These are phyloP conservation scores for Babylonia areolata DNA, from an alignment of 1,140 invertebrate species.

Conservation along the genomic window DNA sequence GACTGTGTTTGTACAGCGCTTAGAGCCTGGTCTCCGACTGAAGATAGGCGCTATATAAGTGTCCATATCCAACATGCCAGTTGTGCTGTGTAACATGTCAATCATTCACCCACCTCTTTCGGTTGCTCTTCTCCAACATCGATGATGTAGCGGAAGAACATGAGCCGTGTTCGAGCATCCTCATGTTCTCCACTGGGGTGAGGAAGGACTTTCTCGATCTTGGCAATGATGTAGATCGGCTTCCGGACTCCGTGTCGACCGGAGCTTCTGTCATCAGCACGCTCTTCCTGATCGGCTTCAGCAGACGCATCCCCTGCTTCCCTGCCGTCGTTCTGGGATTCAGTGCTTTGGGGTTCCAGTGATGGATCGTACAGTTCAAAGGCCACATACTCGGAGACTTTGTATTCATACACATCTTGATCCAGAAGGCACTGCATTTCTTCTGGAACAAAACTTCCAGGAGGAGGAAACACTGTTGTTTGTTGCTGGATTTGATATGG, in stretches of 20 bases:
- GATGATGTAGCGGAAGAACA: conserved; percentile 12
- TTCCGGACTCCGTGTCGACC: neutral
- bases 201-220: neutral
- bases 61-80: too few species aligned
- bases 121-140: conserved; percentile 13
- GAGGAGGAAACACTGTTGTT: conserved; percentile 46
- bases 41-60: too few species aligned
- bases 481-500: neutral
- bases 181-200: neutral
- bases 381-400: conserved; percentile 53
- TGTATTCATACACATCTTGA: conserved; percentile 52
- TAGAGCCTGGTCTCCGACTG: too few species aligned
- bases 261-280: conserved; percentile 16
- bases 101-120: conserved; percentile 1
- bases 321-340: neutral
- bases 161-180: neutral
- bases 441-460: conserved; percentile 52
- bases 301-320: conserved; percentile 9
- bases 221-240: neutral
- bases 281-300: conserved; percentile 23
- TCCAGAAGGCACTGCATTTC: conserved; percentile 55
- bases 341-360: neutral
- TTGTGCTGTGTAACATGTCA: too few species aligned
- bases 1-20: too few species aligned
- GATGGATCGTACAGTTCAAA: conserved; percentile 59